Percentiles rank a stretch among this genome's conserved stretches.
Evolutionary conservation across 1,140 invertebrate species (phyloP).

Genomic region (Kradibia gibbosae): DNA sequence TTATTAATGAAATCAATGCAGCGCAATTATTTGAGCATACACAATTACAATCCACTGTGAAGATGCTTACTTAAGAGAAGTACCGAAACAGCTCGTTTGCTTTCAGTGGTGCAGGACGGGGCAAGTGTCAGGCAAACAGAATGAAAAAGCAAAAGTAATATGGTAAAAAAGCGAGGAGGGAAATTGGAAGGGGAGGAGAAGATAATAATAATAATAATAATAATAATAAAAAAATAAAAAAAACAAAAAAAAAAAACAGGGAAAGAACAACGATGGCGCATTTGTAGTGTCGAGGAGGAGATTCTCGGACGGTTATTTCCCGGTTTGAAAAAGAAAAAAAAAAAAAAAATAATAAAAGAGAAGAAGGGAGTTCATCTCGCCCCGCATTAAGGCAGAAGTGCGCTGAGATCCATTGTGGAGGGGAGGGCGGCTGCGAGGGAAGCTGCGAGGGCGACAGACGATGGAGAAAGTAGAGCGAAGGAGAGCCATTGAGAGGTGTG

Average conservation of each 20-base stretch:
- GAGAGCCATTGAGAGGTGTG: conserved; percentile 73
- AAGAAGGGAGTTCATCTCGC: conserved; percentile 70
- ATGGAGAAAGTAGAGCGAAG: conserved; percentile 53
- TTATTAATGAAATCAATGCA: not conserved
- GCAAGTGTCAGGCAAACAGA: conserved; percentile 9
- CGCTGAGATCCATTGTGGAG: conserved; percentile 48
- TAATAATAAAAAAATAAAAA: not conserved
- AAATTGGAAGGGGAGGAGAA: not conserved
- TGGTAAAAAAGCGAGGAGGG: not conserved
- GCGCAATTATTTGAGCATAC: not conserved
- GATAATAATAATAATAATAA: not conserved
- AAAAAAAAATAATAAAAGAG: too few relatives aligned
- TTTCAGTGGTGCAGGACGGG: not conserved
- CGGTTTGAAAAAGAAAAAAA: too few relatives aligned
- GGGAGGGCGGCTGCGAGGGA: conserved; percentile 53
- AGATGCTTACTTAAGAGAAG: not conserved
- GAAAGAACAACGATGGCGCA: not conserved
- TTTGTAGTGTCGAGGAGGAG: not conserved
- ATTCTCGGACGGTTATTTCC: conserved; percentile 55
- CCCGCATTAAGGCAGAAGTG: conserved; percentile 67
- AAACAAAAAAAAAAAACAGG: not conserved
- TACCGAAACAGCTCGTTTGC: conserved; percentile 22
- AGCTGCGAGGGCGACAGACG: conserved; percentile 52
- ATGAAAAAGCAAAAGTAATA: not conserved
- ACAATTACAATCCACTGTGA: not conserved